Conservation (phyloP, 2,797 vertebrate genomes). For the Hippopotamyrus pictus region DNA sequence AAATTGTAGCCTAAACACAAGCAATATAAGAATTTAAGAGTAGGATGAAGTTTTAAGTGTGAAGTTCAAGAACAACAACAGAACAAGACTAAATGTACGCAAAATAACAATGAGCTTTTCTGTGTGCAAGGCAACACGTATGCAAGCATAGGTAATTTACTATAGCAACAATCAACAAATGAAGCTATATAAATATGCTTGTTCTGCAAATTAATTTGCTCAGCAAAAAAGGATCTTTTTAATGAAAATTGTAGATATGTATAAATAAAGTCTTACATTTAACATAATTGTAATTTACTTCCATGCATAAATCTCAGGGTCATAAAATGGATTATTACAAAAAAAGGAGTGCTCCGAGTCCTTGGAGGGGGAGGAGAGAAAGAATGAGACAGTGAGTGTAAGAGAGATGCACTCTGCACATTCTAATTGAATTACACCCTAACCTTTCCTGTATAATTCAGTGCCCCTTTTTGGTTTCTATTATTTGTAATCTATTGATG, state of each 20-base stretch:
- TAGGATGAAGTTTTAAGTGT: background rate
- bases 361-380: background rate
- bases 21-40: background rate
- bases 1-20: background rate
- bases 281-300: slow-evolving; percentile 31
- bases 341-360: slow-evolving; percentile 9
- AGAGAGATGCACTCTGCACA: slow-evolving; percentile 11
- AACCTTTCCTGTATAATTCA: slow-evolving; percentile 75
- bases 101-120: background rate
- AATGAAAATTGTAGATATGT: slow-evolving; percentile 34
- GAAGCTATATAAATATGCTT: background rate
- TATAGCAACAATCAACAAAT: background rate
- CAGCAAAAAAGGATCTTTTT: background rate
- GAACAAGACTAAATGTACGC: background rate
- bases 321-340: slow-evolving; percentile 47
- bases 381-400: background rate
- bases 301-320: slow-evolving; percentile 26
- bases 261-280: slow-evolving; percentile 64
- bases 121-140: background rate
- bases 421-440: slow-evolving; percentile 56
- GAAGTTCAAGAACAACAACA: background rate
- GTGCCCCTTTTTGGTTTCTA: slow-evolving; percentile 66
- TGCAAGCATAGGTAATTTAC: background rate
- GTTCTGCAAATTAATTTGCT: background rate
- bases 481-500: slow-evolving; percentile 67